A percentile compares a stretch with the other conserved stretches of the same genome.
phyloP scores from a whole-genome alignment of 2,113 vertebrate genomes.

The Odocoileus hemionus region DNA sequence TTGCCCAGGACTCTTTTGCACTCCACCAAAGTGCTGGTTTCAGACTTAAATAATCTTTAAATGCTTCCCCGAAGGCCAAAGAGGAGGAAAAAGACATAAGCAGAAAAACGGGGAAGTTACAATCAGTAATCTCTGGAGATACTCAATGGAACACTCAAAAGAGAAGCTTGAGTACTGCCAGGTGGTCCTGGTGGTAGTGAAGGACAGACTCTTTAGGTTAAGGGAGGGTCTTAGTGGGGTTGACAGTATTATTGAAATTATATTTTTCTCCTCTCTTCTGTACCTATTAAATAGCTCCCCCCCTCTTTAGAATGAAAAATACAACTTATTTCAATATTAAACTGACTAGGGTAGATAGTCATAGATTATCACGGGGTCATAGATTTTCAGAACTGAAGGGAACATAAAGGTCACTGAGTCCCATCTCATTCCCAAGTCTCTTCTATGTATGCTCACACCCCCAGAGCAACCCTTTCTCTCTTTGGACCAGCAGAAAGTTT shows the following conservation, averaged over 20 bases:
- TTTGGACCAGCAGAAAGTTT: neutral
- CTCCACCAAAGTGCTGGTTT: neutral
- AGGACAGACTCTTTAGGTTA: neutral
- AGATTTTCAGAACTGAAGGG: neutral
- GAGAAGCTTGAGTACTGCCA: neutral
- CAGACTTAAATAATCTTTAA: neutral
- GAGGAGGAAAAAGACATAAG: neutral
- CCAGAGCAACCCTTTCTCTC: neutral
- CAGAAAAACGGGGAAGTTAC: neutral
- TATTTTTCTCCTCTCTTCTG: constrained; percentile 10
- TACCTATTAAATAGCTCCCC: neutral
- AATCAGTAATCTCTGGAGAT: neutral
- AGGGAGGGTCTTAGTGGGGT: neutral
- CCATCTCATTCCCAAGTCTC: neutral
- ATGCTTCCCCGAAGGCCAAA: neutral
- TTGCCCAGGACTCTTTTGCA: neutral
- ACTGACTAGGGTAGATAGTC: neutral
- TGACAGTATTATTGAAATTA: neutral
- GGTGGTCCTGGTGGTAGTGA: neutral
- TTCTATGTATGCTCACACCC: neutral
- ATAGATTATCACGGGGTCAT: neutral
- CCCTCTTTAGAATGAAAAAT: neutral
- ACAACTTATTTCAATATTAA: neutral
- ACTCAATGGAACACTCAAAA: neutral
- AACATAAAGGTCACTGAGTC: neutral